Evolutionary conservation across 2,113 vertebrate genomes (phyloP).

Genomic region (Spilogale gracilis): DNA sequence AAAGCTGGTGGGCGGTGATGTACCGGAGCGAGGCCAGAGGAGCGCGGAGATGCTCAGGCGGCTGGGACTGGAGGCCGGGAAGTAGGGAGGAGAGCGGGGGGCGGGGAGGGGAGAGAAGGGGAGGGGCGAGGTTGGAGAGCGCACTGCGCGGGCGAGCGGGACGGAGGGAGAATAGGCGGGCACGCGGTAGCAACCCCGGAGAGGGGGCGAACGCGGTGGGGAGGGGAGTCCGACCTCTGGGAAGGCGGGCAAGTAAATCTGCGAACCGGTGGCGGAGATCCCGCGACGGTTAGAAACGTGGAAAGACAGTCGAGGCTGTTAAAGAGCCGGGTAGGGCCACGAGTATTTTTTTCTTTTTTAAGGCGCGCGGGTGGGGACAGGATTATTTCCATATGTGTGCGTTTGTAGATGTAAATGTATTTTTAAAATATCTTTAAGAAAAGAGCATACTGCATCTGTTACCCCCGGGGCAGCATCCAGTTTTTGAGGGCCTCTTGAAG

Average conservation of each 20-base stretch:
- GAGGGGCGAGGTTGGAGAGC: background rate
- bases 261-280: background rate
- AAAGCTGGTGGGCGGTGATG: background rate
- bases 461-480: background rate
- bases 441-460: background rate
- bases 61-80: background rate
- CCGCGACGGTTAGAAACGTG: background rate
- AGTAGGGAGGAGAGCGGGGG: background rate
- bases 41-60: background rate
- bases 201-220: background rate
- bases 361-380: background rate
- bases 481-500: slow-evolving; percentile 35
- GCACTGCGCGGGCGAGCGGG: accelerated
- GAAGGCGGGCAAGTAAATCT: background rate
- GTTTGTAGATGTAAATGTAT: background rate
- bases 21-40: background rate
- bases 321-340: background rate
- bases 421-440: slow-evolving; percentile 32
- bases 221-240: background rate
- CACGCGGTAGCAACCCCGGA: background rate
- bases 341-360: background rate
- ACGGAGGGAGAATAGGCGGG: background rate
- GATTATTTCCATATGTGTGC: background rate
- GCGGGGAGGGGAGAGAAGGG: background rate
- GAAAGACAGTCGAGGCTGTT: background rate